Evolutionary conservation across 92 coral and sea anemone genomes (phyloP).

Genomic region (Plumapathes pennacea): DNA sequence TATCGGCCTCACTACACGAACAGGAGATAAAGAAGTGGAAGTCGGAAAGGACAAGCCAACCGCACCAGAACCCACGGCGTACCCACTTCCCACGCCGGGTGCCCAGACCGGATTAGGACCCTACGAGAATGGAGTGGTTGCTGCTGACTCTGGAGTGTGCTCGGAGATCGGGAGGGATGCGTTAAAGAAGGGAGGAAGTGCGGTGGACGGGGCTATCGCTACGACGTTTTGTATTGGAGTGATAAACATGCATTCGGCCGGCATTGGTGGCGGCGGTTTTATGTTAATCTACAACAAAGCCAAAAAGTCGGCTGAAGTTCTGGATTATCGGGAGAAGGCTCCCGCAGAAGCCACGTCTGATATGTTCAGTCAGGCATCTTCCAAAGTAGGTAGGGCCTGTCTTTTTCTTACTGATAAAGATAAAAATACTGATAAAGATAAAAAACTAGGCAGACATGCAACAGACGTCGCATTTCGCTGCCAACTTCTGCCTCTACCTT

Average conservation of each 20-base stretch:
- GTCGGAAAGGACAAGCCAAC: conserved; percentile 3
- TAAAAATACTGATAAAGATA: too few relatives aligned
- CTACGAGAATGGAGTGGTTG: conserved; percentile 60
- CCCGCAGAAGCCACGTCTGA: conserved; percentile 47
- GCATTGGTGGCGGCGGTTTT: conserved; percentile 60
- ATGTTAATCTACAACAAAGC: conserved; percentile 44
- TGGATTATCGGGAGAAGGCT: conserved; percentile 59
- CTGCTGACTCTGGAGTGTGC: conserved; percentile 66
- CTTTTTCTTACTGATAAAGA: too few relatives aligned
- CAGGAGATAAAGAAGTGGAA: conserved; percentile 12
- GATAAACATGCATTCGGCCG: conserved; percentile 62
- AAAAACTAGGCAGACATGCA: too few relatives aligned
- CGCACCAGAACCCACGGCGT: conserved; percentile 3
- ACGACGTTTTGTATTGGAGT: conserved; percentile 53
- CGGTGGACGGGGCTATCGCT: conserved; percentile 56
- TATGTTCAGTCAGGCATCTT: conserved; percentile 46
- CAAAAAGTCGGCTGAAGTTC: conserved; percentile 33
- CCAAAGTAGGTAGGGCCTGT: conserved; percentile 17
- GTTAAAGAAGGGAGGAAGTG: conserved; percentile 31
- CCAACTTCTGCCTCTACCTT: too few relatives aligned
- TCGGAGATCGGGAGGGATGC: conserved; percentile 52
- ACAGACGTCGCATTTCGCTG: too few relatives aligned
- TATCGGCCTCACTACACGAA: conserved; percentile 28
- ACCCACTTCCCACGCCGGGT: conserved; percentile 30
- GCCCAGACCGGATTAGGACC: conserved; percentile 52